Conservation (phyloP, 1,140 invertebrate genomes). For the Papilio dardanus region DNA sequence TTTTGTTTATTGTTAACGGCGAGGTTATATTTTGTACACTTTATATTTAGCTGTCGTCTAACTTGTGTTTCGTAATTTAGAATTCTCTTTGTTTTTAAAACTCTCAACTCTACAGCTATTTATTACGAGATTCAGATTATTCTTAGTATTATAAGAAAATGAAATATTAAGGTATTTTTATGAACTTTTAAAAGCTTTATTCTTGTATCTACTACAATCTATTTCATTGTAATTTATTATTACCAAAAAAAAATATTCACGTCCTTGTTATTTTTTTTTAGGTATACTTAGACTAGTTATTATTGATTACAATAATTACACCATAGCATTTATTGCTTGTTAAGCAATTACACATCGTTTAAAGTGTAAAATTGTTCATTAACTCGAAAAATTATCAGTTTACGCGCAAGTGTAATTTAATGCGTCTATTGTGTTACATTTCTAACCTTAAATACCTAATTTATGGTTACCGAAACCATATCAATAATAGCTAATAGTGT, state of each 20-base stretch:
- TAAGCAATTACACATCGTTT: background rate
- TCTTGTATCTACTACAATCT: background rate
- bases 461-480: background rate
- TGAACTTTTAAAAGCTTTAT: slow-evolving; percentile 26
- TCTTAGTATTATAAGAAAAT: slow-evolving; percentile 14
- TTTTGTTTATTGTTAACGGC: slow-evolving; percentile 40
- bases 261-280: no score
- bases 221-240: slow-evolving; percentile 2
- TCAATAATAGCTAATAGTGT: background rate
- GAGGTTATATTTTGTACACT: slow-evolving; percentile 47
- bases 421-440: background rate
- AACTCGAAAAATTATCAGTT: background rate
- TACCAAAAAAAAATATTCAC: background rate
- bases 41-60: slow-evolving; percentile 35
- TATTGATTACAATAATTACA: no score
- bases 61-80: slow-evolving; percentile 32
- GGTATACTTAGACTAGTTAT: no score
- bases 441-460: background rate
- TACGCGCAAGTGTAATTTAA: background rate
- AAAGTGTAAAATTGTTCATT: background rate
- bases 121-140: slow-evolving; percentile 11
- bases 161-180: slow-evolving; percentile 23
- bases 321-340: background rate
- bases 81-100: slow-evolving; percentile 12
- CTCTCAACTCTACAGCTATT: background rate